Conservation (phyloP, 2,797 vertebrate species). For the Sylvia borin region DNA sequence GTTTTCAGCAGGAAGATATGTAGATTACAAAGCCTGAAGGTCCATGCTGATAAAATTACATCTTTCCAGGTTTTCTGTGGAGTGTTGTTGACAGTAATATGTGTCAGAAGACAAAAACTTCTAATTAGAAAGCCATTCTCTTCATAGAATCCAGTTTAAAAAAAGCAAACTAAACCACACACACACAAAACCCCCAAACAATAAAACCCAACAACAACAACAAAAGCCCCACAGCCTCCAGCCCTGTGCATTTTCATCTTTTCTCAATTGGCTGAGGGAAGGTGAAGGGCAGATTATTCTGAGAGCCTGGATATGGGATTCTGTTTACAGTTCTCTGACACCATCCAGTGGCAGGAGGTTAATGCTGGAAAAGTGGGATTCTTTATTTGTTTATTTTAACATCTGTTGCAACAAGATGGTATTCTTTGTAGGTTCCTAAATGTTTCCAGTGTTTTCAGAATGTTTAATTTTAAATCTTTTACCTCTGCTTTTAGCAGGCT, state of each 20-base stretch:
- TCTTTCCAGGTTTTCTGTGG: background rate
- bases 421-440: background rate
- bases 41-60: background rate
- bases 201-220: background rate
- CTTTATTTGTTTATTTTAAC: constrained; percentile 31
- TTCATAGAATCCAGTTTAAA: background rate
- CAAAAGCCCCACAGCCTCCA: background rate
- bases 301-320: background rate
- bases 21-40: background rate
- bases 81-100: background rate
- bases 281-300: constrained; percentile 3
- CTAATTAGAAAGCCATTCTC: background rate
- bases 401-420: background rate
- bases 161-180: no score
- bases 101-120: background rate
- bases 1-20: background rate
- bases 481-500: background rate
- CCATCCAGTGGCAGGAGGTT: constrained; percentile 85
- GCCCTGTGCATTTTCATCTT: background rate
- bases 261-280: background rate
- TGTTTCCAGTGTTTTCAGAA: background rate
- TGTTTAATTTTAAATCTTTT: background rate
- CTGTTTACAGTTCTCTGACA: constrained; percentile 87
- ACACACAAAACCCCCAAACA: background rate
- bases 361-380: constrained; percentile 46